phyloP scores from a whole-genome alignment of 1,140 invertebrate genomes.

The Colletes gigas region DNA sequence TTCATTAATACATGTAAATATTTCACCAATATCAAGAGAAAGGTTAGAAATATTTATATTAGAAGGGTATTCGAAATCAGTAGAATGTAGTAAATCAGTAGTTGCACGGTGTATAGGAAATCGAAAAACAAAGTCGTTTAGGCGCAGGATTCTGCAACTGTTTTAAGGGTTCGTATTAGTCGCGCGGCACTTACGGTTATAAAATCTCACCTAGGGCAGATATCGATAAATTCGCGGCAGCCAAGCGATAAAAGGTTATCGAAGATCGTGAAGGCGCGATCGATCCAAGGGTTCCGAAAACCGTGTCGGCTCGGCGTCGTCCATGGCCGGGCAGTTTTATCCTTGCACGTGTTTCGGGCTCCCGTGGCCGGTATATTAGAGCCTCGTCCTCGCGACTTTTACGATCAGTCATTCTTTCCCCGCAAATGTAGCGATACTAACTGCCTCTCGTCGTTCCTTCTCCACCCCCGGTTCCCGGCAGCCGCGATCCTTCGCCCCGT shows the following conservation, averaged over 20 bases:
- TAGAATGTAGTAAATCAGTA: too few species aligned
- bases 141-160: not conserved
- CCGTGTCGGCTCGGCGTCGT: not conserved
- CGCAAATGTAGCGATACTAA: constrained; percentile 68
- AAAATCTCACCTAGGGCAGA: not conserved
- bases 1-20: too few species aligned
- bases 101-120: not conserved
- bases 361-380: constrained; percentile 41
- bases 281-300: constrained; percentile 9
- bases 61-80: too few species aligned
- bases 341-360: constrained; percentile 11
- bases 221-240: not conserved
- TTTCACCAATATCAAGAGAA: too few species aligned
- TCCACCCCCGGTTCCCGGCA: too few species aligned
- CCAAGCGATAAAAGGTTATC: not conserved
- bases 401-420: constrained; percentile 61
- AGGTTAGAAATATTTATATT: too few species aligned
- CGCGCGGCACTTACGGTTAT: not conserved
- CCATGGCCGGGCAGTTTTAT: constrained; percentile 28
- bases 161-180: not conserved
- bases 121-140: not conserved
- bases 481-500: not conserved
- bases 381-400: constrained; percentile 53
- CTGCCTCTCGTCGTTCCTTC: constrained; percentile 51
- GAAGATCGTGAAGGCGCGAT: not conserved